Evolutionary conservation across 2,888 invertebrate genomes (phyloP).

Genomic region (Drosophila cognata): DNA sequence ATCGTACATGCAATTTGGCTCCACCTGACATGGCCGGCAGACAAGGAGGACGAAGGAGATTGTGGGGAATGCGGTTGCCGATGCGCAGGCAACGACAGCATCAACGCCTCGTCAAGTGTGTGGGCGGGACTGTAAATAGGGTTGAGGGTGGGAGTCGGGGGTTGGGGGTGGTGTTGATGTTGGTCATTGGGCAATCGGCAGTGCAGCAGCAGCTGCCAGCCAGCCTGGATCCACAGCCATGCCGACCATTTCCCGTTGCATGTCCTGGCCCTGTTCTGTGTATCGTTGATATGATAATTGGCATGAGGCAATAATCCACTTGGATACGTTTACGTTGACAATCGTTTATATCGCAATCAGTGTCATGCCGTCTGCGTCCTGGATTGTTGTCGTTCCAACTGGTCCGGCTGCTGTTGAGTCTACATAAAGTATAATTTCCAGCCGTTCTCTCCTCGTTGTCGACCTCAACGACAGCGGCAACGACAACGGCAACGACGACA

Average conservation of each 20-base stretch:
- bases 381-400: conserved; percentile 36
- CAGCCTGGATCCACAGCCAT: conserved; percentile 21
- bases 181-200: conserved; percentile 57
- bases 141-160: conserved; percentile 9
- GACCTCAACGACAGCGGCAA: conserved; percentile 48
- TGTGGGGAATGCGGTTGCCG: conserved; percentile 10
- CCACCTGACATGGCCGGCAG: conserved; percentile 45
- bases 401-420: conserved; percentile 46
- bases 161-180: not conserved
- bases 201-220: conserved; percentile 15
- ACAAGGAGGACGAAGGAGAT: conserved; percentile 12
- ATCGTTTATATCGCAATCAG: conserved; percentile 82
- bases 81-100: conserved; percentile 67
- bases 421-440: conserved; percentile 79
- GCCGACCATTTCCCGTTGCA: conserved; percentile 45
- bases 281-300: conserved; percentile 82
- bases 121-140: conserved; percentile 37
- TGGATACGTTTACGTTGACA: conserved; percentile 81
- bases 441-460: conserved; percentile 38
- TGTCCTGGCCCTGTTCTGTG: conserved; percentile 55
- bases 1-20: conserved; percentile 78
- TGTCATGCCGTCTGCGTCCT: conserved; percentile 71
- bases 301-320: conserved; percentile 83
- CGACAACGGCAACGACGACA: conserved; percentile 59
- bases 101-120: conserved; percentile 77